phyloP scores from a whole-genome alignment of 2,113 vertebrate species.

The Shinisaurus crocodilurus region DNA sequence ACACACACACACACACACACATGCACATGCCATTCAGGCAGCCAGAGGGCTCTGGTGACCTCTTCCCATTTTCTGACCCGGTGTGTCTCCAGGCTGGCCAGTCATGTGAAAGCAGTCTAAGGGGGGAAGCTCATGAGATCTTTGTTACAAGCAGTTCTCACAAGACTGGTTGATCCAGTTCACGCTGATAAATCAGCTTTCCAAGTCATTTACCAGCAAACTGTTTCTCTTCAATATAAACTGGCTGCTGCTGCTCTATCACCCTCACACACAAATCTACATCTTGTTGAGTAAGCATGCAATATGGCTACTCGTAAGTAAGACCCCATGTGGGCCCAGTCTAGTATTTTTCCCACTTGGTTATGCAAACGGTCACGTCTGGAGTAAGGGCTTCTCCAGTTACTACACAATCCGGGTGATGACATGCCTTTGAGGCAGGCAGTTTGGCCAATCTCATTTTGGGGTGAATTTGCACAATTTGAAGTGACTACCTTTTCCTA shows the following conservation, averaged over 20 bases:
- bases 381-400: background rate
- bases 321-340: background rate
- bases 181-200: slow-evolving; percentile 46
- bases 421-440: too few relatives aligned
- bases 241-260: too few relatives aligned
- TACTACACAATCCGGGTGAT: too few relatives aligned
- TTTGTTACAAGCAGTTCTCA: slow-evolving; percentile 57
- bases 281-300: background rate
- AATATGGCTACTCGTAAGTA: background rate
- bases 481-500: too few relatives aligned
- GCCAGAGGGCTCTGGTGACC: slow-evolving; percentile 60
- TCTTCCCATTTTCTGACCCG: slow-evolving; percentile 63
- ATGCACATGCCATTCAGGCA: slow-evolving; percentile 60
- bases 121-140: slow-evolving; percentile 21
- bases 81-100: slow-evolving; percentile 54
- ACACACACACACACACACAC: too few relatives aligned
- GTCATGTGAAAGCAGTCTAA: slow-evolving; percentile 17
- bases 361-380: background rate
- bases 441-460: too few relatives aligned
- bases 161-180: slow-evolving; percentile 63
- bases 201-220: slow-evolving; percentile 53
- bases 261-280: background rate
- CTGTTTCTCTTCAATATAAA: slow-evolving; percentile 44
- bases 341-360: background rate
- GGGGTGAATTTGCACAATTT: too few relatives aligned